Percentiles rank a stretch among this genome's conserved stretches.
phyloP scores from a whole-genome alignment of 2,113 vertebrate genomes.

The Equus quagga region DNA sequence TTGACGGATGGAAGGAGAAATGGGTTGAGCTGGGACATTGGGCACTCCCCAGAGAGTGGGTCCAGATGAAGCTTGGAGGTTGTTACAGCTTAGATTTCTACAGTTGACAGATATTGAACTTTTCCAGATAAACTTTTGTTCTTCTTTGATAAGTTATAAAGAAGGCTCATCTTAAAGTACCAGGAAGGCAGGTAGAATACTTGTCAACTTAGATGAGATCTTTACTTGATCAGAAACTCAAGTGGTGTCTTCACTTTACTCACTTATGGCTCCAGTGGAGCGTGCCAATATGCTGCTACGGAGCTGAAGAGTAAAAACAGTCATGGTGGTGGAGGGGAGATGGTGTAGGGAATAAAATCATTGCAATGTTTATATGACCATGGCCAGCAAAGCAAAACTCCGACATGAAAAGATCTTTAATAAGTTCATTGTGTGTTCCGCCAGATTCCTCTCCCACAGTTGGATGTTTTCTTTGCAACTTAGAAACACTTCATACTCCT shows the following conservation, averaged over 20 bases:
- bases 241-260: background rate
- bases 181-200: background rate
- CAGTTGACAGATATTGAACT: background rate
- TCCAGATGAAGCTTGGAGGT: background rate
- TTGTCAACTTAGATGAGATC: background rate
- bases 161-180: background rate
- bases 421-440: background rate
- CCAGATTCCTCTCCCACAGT: background rate
- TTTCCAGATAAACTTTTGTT: background rate
- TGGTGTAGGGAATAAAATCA: background rate
- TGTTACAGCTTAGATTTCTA: background rate
- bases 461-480: background rate
- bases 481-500: background rate
- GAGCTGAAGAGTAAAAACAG: background rate
- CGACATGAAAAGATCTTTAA: background rate
- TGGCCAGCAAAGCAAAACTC: background rate
- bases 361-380: background rate
- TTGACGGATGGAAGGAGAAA: background rate
- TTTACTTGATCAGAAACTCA: background rate
- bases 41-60: background rate
- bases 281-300: fast-evolving
- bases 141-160: background rate
- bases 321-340: fast-evolving
- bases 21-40: background rate
- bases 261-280: background rate